phyloP scores from a whole-genome alignment of 2,113 vertebrate genomes.

The Dromaius novaehollandiae region DNA sequence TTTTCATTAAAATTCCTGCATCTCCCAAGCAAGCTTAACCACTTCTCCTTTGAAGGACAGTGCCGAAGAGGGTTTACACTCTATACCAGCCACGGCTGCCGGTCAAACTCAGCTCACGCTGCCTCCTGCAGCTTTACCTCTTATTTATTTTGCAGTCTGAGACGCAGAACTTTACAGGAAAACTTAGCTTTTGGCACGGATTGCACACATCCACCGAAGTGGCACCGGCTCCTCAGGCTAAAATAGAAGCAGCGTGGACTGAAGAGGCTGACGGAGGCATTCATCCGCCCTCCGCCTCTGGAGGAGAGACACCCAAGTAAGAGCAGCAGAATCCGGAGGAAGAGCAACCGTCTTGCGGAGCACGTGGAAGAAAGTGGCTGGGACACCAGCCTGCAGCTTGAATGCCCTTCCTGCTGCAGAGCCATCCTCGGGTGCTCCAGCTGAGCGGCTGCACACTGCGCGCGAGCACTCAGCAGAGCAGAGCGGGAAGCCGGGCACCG shows the following conservation, averaged over 20 bases:
- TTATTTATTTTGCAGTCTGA: neutral
- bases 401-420: constrained; percentile 67
- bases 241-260: constrained; percentile 70
- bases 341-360: constrained; percentile 30
- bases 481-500: constrained; percentile 62
- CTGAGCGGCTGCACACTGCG: constrained; percentile 49
- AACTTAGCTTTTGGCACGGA: constrained; percentile 15
- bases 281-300: constrained; percentile 32
- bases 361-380: constrained; percentile 59
- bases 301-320: constrained; percentile 50
- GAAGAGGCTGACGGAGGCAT: constrained; percentile 65
- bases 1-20: neutral
- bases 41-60: neutral
- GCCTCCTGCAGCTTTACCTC: neutral
- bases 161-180: neutral
- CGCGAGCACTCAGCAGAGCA: constrained; percentile 56
- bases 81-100: neutral
- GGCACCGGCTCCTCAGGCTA: constrained; percentile 40
- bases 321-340: constrained; percentile 49
- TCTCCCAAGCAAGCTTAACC: neutral
- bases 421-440: constrained; percentile 67
- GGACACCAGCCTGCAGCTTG: constrained; percentile 47
- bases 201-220: neutral
- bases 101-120: neutral
- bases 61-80: neutral